Conservation (phyloP, 2,888 invertebrate genomes). For the Ichneumoninae sp. region DNA sequence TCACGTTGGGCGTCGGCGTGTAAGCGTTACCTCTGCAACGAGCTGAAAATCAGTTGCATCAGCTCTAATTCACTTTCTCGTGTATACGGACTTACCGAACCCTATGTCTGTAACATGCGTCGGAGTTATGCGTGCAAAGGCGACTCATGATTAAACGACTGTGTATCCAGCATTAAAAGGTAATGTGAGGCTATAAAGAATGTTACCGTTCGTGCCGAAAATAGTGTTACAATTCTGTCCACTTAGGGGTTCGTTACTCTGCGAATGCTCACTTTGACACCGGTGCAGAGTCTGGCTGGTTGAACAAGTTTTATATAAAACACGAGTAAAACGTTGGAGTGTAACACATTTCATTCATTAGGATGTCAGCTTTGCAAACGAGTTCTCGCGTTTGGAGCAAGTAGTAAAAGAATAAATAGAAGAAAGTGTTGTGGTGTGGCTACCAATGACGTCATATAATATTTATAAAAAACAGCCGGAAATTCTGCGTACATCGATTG, state of each 20-base stretch:
- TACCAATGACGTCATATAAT: not conserved
- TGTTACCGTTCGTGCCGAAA: not conserved
- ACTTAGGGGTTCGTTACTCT: conserved; percentile 5
- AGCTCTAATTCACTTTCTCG: conserved; percentile 12
- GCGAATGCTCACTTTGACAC: not conserved
- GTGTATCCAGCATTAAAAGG: not conserved
- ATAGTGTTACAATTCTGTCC: conserved; percentile 14
- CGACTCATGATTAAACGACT: not conserved
- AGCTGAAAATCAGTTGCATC: conserved; percentile 36
- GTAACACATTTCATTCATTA: not conserved
- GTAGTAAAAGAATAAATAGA: not conserved
- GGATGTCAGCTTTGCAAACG: not conserved
- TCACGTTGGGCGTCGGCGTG: conserved; percentile 15
- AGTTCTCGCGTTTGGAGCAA: not conserved
- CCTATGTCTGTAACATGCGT: conserved; percentile 4
- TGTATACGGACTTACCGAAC: not conserved
- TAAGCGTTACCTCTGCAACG: conserved; percentile 1
- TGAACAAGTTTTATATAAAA: not conserved
- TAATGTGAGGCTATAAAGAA: not conserved
- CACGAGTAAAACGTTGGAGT: not conserved
- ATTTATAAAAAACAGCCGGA: not conserved
- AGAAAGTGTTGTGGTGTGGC: not conserved
- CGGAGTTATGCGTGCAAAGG: not conserved
- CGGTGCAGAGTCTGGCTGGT: too few relatives aligned
- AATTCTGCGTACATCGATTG: not conserved